Percentiles rank a stretch among this genome's conserved stretches.
Evolutionary conservation across 2,888 invertebrate species (phyloP).

Genomic region (Seira musarum): DNA sequence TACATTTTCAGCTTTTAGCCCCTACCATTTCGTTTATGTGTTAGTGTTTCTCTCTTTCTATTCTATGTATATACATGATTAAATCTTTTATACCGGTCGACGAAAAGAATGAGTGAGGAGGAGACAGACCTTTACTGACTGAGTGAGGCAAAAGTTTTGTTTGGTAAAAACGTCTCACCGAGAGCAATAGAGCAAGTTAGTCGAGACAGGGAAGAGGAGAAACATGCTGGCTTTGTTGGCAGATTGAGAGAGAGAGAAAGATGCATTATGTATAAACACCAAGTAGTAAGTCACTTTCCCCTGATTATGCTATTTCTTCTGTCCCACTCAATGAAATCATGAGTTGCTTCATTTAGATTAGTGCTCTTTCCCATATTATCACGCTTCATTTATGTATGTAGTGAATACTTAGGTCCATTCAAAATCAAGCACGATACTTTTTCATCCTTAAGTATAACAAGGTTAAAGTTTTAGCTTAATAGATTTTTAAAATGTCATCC

Average conservation of each 20-base stretch:
- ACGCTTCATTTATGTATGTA: not conserved
- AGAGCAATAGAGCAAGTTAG: not conserved
- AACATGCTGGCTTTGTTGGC: constrained; percentile 25
- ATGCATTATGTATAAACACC: constrained; percentile 56
- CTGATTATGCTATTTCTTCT: constrained; percentile 40
- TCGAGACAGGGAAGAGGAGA: not conserved
- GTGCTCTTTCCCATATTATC: not conserved
- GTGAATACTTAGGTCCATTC: no score
- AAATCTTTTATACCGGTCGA: constrained; percentile 14
- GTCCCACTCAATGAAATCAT: constrained; percentile 41
- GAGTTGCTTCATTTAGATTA: not conserved
- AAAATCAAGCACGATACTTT: not conserved
- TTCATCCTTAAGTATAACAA: not conserved
- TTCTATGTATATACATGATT: constrained; percentile 1
- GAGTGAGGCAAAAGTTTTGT: not conserved
- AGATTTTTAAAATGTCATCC: constrained; percentile 55
- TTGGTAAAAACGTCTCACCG: not conserved
- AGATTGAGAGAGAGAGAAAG: constrained; percentile 46
- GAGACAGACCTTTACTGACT: constrained; percentile 6
- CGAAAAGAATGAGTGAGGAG: not conserved
- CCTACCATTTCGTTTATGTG: constrained; percentile 38
- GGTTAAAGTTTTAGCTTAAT: constrained; percentile 29
- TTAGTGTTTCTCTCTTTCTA: constrained; percentile 17
- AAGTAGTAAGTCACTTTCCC: constrained; percentile 52
- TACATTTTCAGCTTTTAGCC: constrained; percentile 58